Evolutionary conservation across 2,113 vertebrate genomes (phyloP), one percentile per base, ranked within the genome.

Genomic region (Beaufortia kweichowensis): DNA sequence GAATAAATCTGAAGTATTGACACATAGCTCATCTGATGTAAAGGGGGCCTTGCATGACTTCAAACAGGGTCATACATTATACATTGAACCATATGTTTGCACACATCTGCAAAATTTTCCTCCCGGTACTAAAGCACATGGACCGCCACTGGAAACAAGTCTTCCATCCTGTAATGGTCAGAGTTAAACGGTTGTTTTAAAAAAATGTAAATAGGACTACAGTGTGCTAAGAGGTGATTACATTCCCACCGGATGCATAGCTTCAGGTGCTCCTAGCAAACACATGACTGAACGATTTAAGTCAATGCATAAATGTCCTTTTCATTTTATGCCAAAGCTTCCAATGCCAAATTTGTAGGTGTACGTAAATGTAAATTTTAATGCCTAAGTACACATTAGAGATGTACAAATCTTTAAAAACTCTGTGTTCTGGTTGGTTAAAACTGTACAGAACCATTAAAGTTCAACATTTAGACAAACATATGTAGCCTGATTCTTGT

Each of bases 1-100:
- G 3, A 57, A 59, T 60, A 73, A 73, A 73, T 46, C 46, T 7
- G 60, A 39, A 64, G 33, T 55, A 29, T 65, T 23, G 41, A 65
- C 21, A 64, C 31, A 26, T 26, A 5, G 48, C 2, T 39, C 21
- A 59, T 41, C 19, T 56, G 21, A 23, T 26, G 33, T n/a, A 26
- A 9, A 1, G 28, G 50, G 24, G 29, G 23, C 31, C 31, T 41
- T 26, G 15, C 26, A 17, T 43, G 33, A n/a, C 2, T 1, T 43
- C 21, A 53, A n/a, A 53, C 21, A 19, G 24, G 39, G 15, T 74
- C 57, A 62, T 61, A 10, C 39, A 74, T 60, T 17, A 31, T 29
- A 21, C 4, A 61, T 74, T 61, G 48, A 74, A 61, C 35, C 24
- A 21, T 73, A 39, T 72, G 69, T 35, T 23, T 57, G 31, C 17